phyloP scores from a whole-genome alignment of 2,797 vertebrate genomes.

The Microtus obscurus region DNA sequence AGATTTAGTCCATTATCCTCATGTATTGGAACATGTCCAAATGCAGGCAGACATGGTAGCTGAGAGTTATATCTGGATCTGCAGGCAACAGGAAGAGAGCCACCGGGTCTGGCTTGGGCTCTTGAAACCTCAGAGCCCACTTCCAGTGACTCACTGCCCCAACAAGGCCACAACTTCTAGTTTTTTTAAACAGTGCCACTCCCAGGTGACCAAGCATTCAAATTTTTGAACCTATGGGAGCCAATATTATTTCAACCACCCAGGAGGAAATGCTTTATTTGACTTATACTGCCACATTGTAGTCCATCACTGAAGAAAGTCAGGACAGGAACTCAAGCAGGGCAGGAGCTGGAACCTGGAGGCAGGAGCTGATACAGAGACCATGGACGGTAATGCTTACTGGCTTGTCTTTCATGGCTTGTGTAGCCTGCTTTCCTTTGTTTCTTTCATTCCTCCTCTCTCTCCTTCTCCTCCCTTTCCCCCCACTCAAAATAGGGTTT shows the following conservation, averaged over 20 bases:
- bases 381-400: not conserved
- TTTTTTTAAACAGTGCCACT: not conserved
- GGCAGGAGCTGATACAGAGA: not conserved
- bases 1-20: not conserved
- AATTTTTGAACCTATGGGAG: not conserved
- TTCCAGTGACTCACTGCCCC: not conserved
- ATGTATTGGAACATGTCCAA: not conserved
- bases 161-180: not conserved
- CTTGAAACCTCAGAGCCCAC: not conserved
- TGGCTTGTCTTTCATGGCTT: not conserved
- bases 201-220: not conserved
- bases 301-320: not conserved
- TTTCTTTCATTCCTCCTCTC: not conserved
- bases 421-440: not conserved
- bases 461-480: too few relatives aligned
- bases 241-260: not conserved
- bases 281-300: not conserved
- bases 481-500: not conserved
- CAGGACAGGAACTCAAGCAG: not conserved
- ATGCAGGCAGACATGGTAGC: not conserved
- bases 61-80: too few relatives aligned
- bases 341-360: not conserved
- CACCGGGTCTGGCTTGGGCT: not conserved
- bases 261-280: not conserved
- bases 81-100: not conserved